Base-by-base conservation (phyloP, 1,140 invertebrate species). In the Scaptodrosophila lebanonensis region DNA sequence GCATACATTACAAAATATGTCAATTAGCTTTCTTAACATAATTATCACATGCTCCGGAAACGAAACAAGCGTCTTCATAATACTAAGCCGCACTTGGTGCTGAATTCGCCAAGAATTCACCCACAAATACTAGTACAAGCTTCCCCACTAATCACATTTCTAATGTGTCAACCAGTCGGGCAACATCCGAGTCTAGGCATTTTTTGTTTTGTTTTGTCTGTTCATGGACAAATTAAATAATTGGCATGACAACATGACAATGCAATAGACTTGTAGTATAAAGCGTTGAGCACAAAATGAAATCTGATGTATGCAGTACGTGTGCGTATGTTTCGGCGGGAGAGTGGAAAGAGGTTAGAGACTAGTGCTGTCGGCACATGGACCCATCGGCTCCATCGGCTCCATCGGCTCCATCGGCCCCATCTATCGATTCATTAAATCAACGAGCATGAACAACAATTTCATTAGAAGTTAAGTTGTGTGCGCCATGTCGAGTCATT, bases 211-310 rank as follows among this genome's bases (percentile, higher is more conserved):
- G 38, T 38, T 62, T 25, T 45, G 25, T 38, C 29, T 57, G 22
- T 57, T 13, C 25, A 18, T 48, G 51, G 54, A 82, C 75, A 79
- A 79, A 79, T 79, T 82, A 82, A 82, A 79, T 79, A 79, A 79
- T 79, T 79, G 73, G 75, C 73, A 73, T 82, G 73, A 82, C 68
- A 71, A 54, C 58, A 61, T 54, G 50, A 54, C 56, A 68, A 66
- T 68, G 65, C 60, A 68, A 66, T 61, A 35, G 43, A 45, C 44
- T 43, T 30, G 58, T 39, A 66, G n/a, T n/a, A n/a, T n/a, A n/a
- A n/a, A n/a, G n/a, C n/a, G n/a, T n/a, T n/a, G n/a, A 8, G 22
- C 20, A 38, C 27, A 39, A 35, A 9, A 22, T 16, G 6, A 9
- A 35, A 29, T 43, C 36, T 40, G 11, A 45, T 43, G 15, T 18